phyloP scores from a whole-genome alignment of 1,140 invertebrate genomes.

The Lysiphlebus fabarum region DNA sequence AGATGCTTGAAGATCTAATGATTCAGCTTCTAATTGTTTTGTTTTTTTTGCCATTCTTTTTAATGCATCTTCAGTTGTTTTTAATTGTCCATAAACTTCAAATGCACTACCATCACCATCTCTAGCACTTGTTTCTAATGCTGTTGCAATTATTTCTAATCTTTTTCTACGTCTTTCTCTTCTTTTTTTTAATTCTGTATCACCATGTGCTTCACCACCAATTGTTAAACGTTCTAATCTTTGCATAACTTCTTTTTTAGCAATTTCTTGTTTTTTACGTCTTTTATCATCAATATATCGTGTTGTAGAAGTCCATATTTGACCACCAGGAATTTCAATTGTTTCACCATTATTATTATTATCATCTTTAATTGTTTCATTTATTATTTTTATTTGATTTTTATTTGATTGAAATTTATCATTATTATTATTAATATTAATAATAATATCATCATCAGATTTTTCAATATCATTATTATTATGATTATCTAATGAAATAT shows the following conservation, averaged over 20 bases:
- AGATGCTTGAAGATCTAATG: constrained; percentile 50
- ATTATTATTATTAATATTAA: too few species aligned
- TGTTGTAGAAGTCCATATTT: constrained; percentile 29
- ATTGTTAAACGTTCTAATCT: constrained; percentile 49
- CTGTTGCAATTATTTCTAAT: constrained; percentile 44
- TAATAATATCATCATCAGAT: too few species aligned
- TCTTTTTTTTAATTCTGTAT: constrained; percentile 41
- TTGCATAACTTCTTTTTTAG: constrained; percentile 46
- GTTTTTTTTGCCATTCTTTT: constrained; percentile 49
- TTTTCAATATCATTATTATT: too few species aligned
- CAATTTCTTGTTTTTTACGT: constrained; percentile 44
- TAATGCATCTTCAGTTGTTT: constrained; percentile 50
- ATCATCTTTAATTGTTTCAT: too few species aligned
- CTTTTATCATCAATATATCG: constrained; percentile 39
- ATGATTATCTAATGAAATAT: not conserved
- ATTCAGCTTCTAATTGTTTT: constrained; percentile 49
- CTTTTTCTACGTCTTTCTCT: constrained; percentile 47
- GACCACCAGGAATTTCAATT: constrained; percentile 10
- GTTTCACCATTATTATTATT: constrained; percentile 18
- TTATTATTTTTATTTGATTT: too few species aligned
- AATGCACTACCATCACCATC: constrained; percentile 49
- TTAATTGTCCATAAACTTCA: constrained; percentile 52
- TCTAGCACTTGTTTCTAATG: constrained; percentile 42
- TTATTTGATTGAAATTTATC: too few species aligned
- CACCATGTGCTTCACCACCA: constrained; percentile 46